Percentiles rank a stretch among this genome's conserved stretches.
These are phyloP conservation scores for Propithecus perrieri DNA, from an alignment of 2,797 vertebrate genomes.

Conservation along the genomic window DNA sequence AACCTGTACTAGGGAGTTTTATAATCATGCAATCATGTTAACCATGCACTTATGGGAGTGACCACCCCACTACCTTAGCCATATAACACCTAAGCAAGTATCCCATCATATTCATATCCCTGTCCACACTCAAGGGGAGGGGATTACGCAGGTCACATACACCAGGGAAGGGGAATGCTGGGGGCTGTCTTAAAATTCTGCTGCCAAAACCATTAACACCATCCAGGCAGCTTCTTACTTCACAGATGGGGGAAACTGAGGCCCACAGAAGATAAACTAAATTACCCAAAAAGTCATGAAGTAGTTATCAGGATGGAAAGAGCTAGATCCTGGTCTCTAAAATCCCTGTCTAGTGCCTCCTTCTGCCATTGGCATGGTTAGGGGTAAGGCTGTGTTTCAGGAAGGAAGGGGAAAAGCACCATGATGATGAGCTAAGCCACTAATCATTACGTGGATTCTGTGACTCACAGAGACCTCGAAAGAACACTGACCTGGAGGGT, in stretches of 20 bases:
- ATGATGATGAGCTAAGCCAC: accelerated
- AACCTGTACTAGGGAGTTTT: not conserved
- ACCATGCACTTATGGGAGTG: not conserved
- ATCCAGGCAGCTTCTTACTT: not conserved
- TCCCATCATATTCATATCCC: not conserved
- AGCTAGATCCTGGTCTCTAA: not conserved
- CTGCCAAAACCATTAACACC: not conserved
- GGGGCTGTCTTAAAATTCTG: not conserved
- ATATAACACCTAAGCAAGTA: not conserved
- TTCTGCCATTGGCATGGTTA: not conserved
- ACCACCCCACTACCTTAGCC: not conserved
- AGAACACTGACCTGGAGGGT: conserved; percentile 89
- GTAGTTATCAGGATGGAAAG: not conserved
- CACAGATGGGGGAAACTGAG: not conserved
- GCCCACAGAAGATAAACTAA: not conserved
- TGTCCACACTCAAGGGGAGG: not conserved
- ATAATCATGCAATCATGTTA: not conserved
- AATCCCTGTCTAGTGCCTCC: not conserved
- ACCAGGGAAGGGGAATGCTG: too few relatives aligned
- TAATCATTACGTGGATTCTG: not conserved
- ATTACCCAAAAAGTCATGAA: not conserved
- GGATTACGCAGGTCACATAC: not conserved
- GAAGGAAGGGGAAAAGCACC: not conserved
- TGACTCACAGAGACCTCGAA: too few relatives aligned
- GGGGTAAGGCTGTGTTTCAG: not conserved